Conservation (phyloP, 2,113 vertebrate genomes). For the Pica pica region DNA sequence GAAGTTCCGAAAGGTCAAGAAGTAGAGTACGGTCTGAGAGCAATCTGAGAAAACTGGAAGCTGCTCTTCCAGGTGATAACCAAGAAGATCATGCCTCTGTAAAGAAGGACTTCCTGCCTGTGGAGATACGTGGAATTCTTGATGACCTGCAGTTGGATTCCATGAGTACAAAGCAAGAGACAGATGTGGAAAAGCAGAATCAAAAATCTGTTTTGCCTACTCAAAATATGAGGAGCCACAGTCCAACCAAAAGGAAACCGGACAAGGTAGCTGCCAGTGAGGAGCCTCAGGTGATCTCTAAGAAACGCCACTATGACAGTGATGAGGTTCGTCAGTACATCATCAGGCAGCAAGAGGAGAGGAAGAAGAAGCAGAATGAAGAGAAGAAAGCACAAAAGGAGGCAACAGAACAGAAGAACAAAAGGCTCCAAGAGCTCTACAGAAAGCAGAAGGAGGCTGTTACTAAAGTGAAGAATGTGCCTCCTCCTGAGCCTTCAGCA, state of each 20-base stretch:
- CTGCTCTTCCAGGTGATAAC: slow-evolving; percentile 43
- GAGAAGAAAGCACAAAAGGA: slow-evolving; percentile 86
- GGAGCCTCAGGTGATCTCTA: slow-evolving; percentile 76
- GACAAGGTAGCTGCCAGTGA: slow-evolving; percentile 69
- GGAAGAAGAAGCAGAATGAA: slow-evolving; percentile 85
- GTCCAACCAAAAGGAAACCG: slow-evolving; percentile 77
- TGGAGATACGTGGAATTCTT: slow-evolving; percentile 88
- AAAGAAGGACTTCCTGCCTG: slow-evolving; percentile 80
- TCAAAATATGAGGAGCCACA: slow-evolving; percentile 75
- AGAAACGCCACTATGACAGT: slow-evolving; percentile 90
- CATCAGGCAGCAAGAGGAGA: slow-evolving; percentile 87
- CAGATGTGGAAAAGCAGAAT: slow-evolving; percentile 62
- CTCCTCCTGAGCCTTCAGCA: slow-evolving; percentile 66
- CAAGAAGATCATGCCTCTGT: slow-evolving; percentile 57
- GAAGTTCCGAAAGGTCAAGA: slow-evolving; percentile 64
- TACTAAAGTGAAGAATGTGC: slow-evolving; percentile 50
- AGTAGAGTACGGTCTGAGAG: slow-evolving; percentile 65
- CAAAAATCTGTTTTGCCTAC: slow-evolving; percentile 53
- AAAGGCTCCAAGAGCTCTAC: slow-evolving; percentile 93
- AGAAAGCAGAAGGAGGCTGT: slow-evolving; percentile 84
- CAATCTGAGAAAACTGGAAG: slow-evolving; percentile 60
- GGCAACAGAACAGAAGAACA: slow-evolving; percentile 81
- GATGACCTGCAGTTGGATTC: slow-evolving; percentile 88
- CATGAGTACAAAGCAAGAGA: slow-evolving; percentile 51
- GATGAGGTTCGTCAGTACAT: slow-evolving; percentile 91